Base-by-base conservation (phyloP, 2,113 vertebrate species). In the Petrocephalus microphthalmus region DNA sequence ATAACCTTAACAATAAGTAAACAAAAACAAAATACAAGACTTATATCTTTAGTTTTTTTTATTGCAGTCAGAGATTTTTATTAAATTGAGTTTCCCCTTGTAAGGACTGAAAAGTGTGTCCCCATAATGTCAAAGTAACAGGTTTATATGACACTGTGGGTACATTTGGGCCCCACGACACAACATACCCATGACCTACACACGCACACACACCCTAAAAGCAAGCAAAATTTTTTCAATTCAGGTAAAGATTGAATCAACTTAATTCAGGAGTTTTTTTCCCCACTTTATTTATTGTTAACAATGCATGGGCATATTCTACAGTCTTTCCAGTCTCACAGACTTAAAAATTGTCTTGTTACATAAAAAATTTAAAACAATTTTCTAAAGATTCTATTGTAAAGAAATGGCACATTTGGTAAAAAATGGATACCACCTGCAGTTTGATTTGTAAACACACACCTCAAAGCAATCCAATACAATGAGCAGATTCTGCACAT, bases 341-440 rank as follows among this genome's bases (percentile, higher is more conserved):
- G 88, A 53, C 49, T 74, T 85, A 29, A 74, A 89, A 88, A 88
- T 13, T 52, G n/a, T 64, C 25, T 7, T 33, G 10, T 78, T 47
- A 85, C 47, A 85, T 85, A 29, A 88, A 85, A 88, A 54, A 86
- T 56, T 37, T 54, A 53, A 37, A 85, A 85, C 60, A 82, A 86
- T 86, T 89, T 60, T 84, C 54, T 85, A 85, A 85, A 53, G 83
- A 85, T 52, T 67, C 42, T 87, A 29, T 85, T 45, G 47, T 56
- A 11, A 74, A 47, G 53, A 67, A 89, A 89, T 89, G 88, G 84
- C 84, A 89, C 60, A 53, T 78, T 85, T 53, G 88, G 88, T 88
- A 60, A 89, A 81, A 67, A 29, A 54, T n/a, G 57, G 47, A 89
- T 74, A 86, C 83, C 64, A 89, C 84, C 49, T 67, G 60, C 25